phyloP scores from a whole-genome alignment of 35 echinoderm and acorn worm species.

The Stichopus chloronotus region DNA sequence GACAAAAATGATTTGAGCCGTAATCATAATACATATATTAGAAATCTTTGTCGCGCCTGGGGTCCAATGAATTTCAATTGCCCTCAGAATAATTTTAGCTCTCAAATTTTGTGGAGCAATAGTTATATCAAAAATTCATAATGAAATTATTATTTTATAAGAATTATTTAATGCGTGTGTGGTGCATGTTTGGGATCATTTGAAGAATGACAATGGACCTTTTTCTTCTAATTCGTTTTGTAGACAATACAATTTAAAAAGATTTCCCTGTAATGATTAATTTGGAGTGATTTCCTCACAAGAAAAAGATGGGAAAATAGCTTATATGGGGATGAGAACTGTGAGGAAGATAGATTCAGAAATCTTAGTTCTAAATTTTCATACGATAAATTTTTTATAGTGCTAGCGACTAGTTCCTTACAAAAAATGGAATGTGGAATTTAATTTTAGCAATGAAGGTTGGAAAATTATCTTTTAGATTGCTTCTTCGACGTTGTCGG shows the following conservation, averaged over 20 bases:
- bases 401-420: neutral
- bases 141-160: neutral
- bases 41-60: constrained; percentile 28
- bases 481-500: neutral
- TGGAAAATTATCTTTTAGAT: neutral
- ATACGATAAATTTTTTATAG: neutral
- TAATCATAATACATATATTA: constrained; percentile 20
- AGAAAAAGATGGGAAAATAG: neutral
- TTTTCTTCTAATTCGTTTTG: constrained; percentile 30
- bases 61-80: constrained; percentile 28
- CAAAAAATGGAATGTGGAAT: neutral
- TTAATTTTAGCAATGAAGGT: neutral
- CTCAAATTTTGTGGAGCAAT: constrained; percentile 39
- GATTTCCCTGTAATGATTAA: constrained; percentile 21
- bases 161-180: neutral
- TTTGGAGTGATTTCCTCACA: constrained; percentile 8
- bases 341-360: neutral
- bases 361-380: too few relatives aligned
- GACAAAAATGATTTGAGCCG: neutral
- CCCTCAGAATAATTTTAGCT: neutral
- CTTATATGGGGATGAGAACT: neutral
- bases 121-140: constrained; percentile 6
- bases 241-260: neutral
- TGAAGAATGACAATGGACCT: neutral
- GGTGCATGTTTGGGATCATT: neutral